Percentiles rank a stretch among this genome's conserved stretches.
Conservation (phyloP, 2,113 vertebrate species). For the Trichechus manatus region DNA sequence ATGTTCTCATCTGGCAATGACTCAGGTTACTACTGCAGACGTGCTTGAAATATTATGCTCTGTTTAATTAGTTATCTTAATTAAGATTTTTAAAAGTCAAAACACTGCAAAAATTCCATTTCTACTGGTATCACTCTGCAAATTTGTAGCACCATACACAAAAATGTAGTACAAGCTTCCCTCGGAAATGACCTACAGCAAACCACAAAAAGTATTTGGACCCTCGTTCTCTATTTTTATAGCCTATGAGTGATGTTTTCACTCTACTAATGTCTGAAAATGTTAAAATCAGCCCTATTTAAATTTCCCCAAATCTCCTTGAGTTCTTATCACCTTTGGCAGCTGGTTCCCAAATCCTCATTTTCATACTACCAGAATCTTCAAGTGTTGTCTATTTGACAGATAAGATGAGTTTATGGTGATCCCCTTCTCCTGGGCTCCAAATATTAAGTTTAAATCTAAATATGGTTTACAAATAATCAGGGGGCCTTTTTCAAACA, state of each 20-base stretch:
- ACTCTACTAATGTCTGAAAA: slow-evolving; percentile 62
- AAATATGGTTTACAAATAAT: slow-evolving; percentile 79
- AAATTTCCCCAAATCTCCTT: slow-evolving; percentile 74
- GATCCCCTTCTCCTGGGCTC: slow-evolving; percentile 70
- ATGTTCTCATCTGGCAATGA: background rate
- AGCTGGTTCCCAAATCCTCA: slow-evolving; percentile 61
- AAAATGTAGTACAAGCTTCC: background rate
- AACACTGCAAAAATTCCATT: background rate
- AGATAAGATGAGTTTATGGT: slow-evolving; percentile 64
- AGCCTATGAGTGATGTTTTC: background rate
- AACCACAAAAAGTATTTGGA: background rate
- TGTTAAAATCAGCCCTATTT: slow-evolving; percentile 77
- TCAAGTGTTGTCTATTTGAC: slow-evolving; percentile 67
- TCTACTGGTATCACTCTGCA: background rate
- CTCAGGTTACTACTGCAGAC: background rate
- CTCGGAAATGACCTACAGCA: slow-evolving; percentile 2
- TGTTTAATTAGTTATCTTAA: slow-evolving; percentile 58
- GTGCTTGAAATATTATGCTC: background rate
- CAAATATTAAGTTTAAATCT: slow-evolving; percentile 82
- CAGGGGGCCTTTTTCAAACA: slow-evolving; percentile 71
- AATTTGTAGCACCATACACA: background rate
- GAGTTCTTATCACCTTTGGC: slow-evolving; percentile 73
- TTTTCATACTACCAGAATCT: slow-evolving; percentile 11
- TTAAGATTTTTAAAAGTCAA: slow-evolving; percentile 32
- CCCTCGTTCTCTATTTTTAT: background rate